phyloP scores from a whole-genome alignment of 2,113 vertebrate genomes.

The Craseonycteris thonglongyai region DNA sequence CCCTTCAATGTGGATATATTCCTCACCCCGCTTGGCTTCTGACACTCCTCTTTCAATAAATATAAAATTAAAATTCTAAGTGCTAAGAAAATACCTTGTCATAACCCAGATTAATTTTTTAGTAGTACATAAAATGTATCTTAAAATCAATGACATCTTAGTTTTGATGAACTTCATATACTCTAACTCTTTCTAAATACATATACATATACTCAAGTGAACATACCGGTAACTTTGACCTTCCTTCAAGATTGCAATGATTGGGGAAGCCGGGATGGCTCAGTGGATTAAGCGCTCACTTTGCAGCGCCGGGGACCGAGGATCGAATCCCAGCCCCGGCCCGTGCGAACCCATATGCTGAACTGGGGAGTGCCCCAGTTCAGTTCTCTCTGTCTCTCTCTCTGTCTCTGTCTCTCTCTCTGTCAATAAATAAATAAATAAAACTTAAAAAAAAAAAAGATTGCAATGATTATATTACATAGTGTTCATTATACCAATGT shows the following conservation, averaged over 20 bases:
- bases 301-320: too few relatives aligned
- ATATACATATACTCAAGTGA: neutral
- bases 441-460: too few relatives aligned
- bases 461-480: neutral
- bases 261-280: too few relatives aligned
- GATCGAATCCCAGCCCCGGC: too few relatives aligned
- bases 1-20: neutral
- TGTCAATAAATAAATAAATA: too few relatives aligned
- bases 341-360: too few relatives aligned
- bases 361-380: too few relatives aligned
- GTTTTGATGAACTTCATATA: neutral
- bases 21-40: neutral
- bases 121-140: neutral
- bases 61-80: neutral
- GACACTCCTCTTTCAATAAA: neutral
- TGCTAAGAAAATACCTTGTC: neutral
- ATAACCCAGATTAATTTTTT: neutral
- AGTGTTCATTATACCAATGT: neutral
- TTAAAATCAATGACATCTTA: neutral
- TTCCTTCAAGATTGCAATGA: neutral
- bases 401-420: too few relatives aligned
- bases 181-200: neutral
- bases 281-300: too few relatives aligned
- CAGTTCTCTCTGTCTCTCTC: too few relatives aligned
- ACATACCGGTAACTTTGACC: neutral